These are phyloP conservation scores for Labeo catla DNA, from an alignment of 2,113 vertebrate genomes.

Conservation along the genomic window DNA sequence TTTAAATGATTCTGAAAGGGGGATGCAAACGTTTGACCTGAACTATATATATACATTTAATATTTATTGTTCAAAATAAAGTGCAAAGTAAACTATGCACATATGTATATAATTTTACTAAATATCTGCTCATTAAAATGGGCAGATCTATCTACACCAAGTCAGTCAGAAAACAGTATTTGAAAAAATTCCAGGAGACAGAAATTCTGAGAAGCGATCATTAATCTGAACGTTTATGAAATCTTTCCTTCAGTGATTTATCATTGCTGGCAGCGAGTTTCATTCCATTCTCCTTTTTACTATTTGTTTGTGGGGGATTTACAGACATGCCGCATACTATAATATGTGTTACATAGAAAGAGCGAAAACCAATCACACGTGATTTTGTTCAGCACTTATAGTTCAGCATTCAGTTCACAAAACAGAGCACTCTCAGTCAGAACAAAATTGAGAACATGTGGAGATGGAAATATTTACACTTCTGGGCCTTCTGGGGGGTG, in stretches of 20 bases:
- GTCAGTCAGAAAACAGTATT: neutral
- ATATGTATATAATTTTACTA: neutral
- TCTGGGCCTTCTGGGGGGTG: conserved; percentile 34
- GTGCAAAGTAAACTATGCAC: neutral
- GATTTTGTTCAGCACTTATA: neutral
- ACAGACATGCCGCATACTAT: neutral
- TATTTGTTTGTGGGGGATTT: neutral
- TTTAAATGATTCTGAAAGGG: no score
- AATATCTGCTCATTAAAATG: neutral
- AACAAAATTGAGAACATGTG: conserved; percentile 46
- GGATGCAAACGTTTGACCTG: no score
- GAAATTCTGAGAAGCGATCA: neutral
- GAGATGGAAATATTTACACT: conserved; percentile 39
- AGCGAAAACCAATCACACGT: neutral
- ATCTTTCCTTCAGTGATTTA: conserved; percentile 10
- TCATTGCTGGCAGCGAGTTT: conserved; percentile 10
- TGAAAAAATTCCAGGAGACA: neutral
- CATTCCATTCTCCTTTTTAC: neutral
- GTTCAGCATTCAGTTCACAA: conserved; percentile 5
- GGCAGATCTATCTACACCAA: neutral
- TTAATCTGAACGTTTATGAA: conserved; percentile 24
- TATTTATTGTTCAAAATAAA: neutral
- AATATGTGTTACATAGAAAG: neutral
- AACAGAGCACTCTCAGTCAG: conserved; percentile 20
- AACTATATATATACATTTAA: no score